Conservation (phyloP, 2,797 vertebrate species). For the Tympanoctomys barrerae region DNA sequence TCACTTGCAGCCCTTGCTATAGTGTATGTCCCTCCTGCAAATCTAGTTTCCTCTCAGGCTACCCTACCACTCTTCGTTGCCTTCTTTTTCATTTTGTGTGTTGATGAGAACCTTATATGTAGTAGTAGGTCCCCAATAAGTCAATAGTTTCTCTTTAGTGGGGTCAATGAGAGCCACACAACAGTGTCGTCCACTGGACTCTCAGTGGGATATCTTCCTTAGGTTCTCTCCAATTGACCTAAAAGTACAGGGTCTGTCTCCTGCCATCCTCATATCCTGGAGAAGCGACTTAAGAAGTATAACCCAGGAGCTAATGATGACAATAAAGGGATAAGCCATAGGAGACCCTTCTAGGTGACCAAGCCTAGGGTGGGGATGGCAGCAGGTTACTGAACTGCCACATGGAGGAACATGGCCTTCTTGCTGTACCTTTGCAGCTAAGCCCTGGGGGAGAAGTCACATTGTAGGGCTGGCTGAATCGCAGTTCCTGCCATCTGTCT, state of each 20-base stretch:
- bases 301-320: neutral
- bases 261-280: neutral
- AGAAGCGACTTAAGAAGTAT: neutral
- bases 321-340: neutral
- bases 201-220: accelerated
- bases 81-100: neutral
- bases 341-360: neutral
- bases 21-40: neutral
- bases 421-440: neutral
- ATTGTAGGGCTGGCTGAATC: neutral
- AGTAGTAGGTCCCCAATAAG: accelerated
- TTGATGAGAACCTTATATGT: accelerated
- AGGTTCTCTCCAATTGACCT: neutral
- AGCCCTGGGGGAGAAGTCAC: neutral
- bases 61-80: neutral
- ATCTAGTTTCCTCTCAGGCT: neutral
- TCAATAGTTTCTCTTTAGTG: accelerated
- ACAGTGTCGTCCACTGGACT: accelerated
- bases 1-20: accelerated
- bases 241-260: neutral
- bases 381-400: too few species aligned
- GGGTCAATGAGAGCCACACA: accelerated
- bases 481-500: too few species aligned
- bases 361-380: neutral
- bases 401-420: neutral